Percentiles rank a stretch among this genome's conserved stretches.
phyloP scores from a whole-genome alignment of 2,113 vertebrate species.

The Notechis scutatus region DNA sequence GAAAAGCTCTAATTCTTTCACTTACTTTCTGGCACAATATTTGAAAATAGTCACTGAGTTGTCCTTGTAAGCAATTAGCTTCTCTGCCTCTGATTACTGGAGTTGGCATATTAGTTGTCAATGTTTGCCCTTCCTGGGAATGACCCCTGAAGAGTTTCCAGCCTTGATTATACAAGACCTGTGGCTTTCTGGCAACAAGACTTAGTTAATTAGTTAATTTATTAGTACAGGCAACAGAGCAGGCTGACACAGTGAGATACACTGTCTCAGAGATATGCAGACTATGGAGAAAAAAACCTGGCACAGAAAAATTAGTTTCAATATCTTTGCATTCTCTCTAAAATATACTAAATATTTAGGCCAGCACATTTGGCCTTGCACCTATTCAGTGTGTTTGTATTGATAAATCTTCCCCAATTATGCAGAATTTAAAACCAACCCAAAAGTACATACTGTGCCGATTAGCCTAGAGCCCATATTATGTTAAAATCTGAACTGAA shows the following conservation, averaged over 20 bases:
- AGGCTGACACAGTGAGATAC: neutral
- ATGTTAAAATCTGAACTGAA: neutral
- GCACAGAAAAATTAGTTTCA: neutral
- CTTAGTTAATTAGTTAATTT: neutral
- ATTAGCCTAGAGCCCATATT: neutral
- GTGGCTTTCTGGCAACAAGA: neutral
- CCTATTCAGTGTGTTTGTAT: neutral
- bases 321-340: neutral
- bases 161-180: neutral
- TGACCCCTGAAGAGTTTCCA: neutral
- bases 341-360: neutral
- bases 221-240: neutral
- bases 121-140: neutral
- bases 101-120: neutral
- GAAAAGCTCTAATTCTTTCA: neutral
- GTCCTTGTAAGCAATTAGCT: neutral
- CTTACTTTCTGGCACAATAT: neutral
- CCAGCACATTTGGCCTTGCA: neutral
- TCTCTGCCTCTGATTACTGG: neutral
- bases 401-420: neutral
- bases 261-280: neutral
- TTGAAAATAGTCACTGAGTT: neutral
- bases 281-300: neutral
- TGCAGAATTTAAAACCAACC: neutral
- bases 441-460: neutral